Conservation (phyloP, 2,797 vertebrate species). For the Xyrichtys novacula region DNA sequence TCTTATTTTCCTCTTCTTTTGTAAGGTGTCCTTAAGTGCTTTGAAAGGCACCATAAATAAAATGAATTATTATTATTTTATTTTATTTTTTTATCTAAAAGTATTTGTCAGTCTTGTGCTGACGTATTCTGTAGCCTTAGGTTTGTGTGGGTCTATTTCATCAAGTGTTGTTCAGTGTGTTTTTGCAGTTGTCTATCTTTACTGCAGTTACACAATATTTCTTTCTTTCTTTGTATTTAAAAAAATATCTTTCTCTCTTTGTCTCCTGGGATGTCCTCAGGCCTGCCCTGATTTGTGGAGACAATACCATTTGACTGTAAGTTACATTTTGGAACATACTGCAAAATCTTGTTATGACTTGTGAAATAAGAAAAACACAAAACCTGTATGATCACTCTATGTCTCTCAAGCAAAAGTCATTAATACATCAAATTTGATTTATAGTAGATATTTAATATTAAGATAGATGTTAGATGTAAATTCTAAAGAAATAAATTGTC, state of each 20-base stretch:
- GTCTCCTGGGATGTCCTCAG: conserved; percentile 57
- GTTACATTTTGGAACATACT: conserved; percentile 27
- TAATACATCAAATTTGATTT: no score
- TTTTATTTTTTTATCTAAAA: no score
- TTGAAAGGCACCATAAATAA: no score
- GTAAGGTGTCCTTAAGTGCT: no score
- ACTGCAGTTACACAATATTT: background rate
- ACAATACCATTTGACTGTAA: conserved; percentile 79
- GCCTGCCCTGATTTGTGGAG: conserved; percentile 79
- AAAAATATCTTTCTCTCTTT: conserved; percentile 3
- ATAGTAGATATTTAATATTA: no score
- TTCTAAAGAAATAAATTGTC: no score
- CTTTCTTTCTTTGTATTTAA: background rate
- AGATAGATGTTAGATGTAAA: no score
- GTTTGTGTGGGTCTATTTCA: conserved; percentile 12
- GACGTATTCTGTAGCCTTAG: conserved; percentile 20
- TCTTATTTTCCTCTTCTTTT: no score
- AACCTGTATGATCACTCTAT: no score
- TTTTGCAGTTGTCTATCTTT: conserved; percentile 15
- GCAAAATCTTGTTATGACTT: background rate
- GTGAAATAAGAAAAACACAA: background rate
- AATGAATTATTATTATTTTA: no score
- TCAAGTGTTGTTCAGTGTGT: conserved; percentile 34
- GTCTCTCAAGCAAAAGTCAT: no score
- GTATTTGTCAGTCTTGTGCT: conserved; percentile 31